Evolutionary conservation across 2,113 vertebrate genomes (phyloP), one percentile per base, ranked within the genome.

Genomic region (Tautogolabrus adspersus): DNA sequence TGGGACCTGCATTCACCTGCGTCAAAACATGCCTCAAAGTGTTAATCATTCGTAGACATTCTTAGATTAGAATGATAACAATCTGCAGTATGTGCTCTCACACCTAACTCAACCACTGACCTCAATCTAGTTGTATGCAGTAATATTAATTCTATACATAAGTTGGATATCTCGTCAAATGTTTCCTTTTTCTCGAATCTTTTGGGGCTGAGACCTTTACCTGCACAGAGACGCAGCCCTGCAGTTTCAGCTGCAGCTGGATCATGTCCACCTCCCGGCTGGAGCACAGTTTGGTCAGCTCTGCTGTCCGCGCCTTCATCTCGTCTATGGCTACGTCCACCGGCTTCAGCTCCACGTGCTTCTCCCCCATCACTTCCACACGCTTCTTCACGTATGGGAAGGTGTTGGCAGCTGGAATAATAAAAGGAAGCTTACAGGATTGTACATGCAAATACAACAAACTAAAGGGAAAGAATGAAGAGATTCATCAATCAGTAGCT

Each of bases 321-420:
- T 98, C 97, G 54, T 99, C 98, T 6, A 96, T 97, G 72, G 97
- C 97, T 2, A 99, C 97, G 1, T 99, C 98, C 34, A 98, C 96
- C 1, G 98, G 97, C 80, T 97, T 97, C 55, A 99, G 94, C 77
- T 99, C 96, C 82, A 97, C 86, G 56, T 97, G 96, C 58, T 96
- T 97, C 69, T 99, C 97, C 0, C 92, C 94, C 72, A 91, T 93
- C 83, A 99, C 97, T 22, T 96, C 94, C 67, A 99, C 96, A 18
- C 98, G 96, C 90, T 99, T 99, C 92, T 98, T 99, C 68, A 99
- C 97, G 0, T 99, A 99, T 0, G 98, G 98, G 61, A 99, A 99
- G 0, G 95, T 94, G 90, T 96, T 96, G 60, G 91, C 92, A 63
- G 98, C 98, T 99, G 81, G 13, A n/a, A 18, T 26, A 3, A 58